These are phyloP conservation scores for Agonopterix alstromeriana DNA, from an alignment of 2,888 invertebrate species.

Conservation along the genomic window DNA sequence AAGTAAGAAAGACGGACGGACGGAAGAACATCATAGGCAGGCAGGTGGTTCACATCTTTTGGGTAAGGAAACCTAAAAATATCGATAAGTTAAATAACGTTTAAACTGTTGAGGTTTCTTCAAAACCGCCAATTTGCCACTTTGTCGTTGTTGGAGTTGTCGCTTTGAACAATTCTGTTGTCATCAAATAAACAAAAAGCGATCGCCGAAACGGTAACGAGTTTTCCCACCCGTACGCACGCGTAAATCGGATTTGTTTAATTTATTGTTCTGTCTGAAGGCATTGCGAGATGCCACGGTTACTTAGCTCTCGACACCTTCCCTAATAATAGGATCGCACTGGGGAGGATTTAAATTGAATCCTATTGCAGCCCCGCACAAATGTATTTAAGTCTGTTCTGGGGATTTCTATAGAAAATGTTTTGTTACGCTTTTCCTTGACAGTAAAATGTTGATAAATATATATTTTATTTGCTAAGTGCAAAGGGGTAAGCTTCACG, in stretches of 20 bases:
- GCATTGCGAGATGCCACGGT: constrained; percentile 56
- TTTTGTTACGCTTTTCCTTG: constrained; percentile 8
- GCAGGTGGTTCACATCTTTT: too few relatives aligned
- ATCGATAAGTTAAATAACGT: too few relatives aligned
- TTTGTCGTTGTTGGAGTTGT: too few relatives aligned
- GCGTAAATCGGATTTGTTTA: constrained; percentile 74
- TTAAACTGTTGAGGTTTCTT: too few relatives aligned
- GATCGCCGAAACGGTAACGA: constrained; percentile 42
- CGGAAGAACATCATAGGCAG: too few relatives aligned
- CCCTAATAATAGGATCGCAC: constrained; percentile 65
- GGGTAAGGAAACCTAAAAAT: too few relatives aligned
- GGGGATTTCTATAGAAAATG: constrained; percentile 18
- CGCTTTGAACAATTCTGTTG: constrained; percentile 7
- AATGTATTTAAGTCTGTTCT: constrained; percentile 31
- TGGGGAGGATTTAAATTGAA: constrained; percentile 61
- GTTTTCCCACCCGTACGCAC: constrained; percentile 38
- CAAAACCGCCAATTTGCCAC: too few relatives aligned
- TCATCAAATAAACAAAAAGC: constrained; percentile 46
- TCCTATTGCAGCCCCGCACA: constrained; percentile 38
- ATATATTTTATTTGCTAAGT: background rate
- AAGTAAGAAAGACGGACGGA: too few relatives aligned
- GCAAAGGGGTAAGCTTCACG: background rate
- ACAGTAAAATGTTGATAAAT: background rate
- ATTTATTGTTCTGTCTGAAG: constrained; percentile 64
- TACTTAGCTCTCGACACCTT: constrained; percentile 67